Evolutionary conservation across 2,113 vertebrate genomes (phyloP).

Genomic region (Megaceryle torquata): DNA sequence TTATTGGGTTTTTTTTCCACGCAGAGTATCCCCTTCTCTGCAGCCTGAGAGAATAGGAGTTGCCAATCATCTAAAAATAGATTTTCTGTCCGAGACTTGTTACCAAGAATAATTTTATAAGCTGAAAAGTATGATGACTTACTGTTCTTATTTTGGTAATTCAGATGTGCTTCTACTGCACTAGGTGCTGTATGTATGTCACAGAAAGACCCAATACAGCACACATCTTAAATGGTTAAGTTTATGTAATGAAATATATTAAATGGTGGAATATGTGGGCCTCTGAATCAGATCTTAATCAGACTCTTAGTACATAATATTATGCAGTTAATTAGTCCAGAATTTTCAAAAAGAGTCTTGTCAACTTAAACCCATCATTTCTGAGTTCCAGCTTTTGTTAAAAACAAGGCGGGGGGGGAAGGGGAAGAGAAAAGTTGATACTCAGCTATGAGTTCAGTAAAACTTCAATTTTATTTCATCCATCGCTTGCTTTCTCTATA

Average conservation of each 20-base stretch:
- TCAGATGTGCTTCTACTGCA: neutral
- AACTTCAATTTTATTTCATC: neutral
- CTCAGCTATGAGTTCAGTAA: neutral
- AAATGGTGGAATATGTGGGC: neutral
- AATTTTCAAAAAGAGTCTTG: neutral
- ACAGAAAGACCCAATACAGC: neutral
- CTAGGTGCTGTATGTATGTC: neutral
- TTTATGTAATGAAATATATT: neutral
- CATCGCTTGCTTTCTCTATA: neutral
- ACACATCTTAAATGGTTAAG: neutral
- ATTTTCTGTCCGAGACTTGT: neutral
- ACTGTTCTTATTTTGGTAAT: neutral
- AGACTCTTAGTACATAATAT: neutral
- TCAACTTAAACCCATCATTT: neutral
- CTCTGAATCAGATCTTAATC: neutral
- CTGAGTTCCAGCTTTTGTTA: neutral
- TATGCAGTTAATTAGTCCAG: neutral
- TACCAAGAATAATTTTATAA: neutral
- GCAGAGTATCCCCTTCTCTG: neutral
- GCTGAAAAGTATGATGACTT: neutral
- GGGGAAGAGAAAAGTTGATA: neutral
- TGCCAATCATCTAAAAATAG: neutral
- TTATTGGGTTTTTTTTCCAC: neutral
- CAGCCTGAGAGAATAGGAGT: neutral
- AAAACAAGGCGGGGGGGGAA: neutral